Evolutionary conservation across 2,888 invertebrate species (phyloP), one percentile per base, ranked within the genome.

Genomic region (Drosophila histrio): DNA sequence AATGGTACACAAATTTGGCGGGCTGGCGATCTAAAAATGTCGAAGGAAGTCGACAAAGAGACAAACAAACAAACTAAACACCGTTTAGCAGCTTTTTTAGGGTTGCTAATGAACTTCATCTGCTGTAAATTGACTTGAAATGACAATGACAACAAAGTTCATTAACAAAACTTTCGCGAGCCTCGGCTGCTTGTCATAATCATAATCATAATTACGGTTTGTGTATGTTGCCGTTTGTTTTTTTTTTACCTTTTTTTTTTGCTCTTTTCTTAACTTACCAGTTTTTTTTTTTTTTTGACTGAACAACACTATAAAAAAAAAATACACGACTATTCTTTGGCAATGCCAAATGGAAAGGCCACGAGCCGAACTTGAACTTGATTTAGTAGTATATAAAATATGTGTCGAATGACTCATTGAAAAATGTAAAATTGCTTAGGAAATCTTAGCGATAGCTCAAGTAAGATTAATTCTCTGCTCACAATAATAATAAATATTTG

Each of bases 121-220:
- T 76, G 77, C 79, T 49, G 63, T 49, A 76, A 79, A 72, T 77
- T 69, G 62, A 56, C 59, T 60, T 61, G 39, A 66, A 73, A 67
- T 67, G 84, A 77, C 77, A 83, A 77, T 69, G 59, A 54, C 79
- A 69, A 57, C 74, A 30, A 77, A 69, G 70, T 80, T 77, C 79
- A 83, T 83, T 79, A 83, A 79, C 80, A 70, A 66, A 64, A 72
- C 69, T 69, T 80, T 79, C 61, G 73, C 70, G 73, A 47, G 2
- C 24, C 39, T 52, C n/a, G n/a, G 47, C 49, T 58, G 47, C 53
- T 81, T 74, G 62, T 54, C 72, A 75, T 65, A 77, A 59, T 61
- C 70, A 82, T 65, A 60, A 75, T 75, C 58, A 67, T 72, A 70
- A 75, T 75, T 72, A 70, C 72, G 77, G 66, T 53, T 52, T 56